A percentile compares a stretch with the other conserved stretches of the same genome.
phyloP scores from a whole-genome alignment of 2,797 vertebrate genomes.

The Malurus splendens region DNA sequence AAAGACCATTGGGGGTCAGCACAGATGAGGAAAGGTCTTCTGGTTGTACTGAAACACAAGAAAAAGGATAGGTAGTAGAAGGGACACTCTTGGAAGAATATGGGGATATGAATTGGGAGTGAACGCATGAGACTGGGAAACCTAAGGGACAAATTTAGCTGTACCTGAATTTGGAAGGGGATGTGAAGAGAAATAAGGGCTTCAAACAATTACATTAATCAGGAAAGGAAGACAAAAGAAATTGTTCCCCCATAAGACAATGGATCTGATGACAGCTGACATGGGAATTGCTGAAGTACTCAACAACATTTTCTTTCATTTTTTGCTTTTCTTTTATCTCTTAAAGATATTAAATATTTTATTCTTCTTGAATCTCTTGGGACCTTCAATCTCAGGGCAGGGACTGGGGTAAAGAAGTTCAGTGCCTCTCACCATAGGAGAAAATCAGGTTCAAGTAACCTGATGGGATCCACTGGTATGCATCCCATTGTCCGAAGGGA shows the following conservation, averaged over 20 bases:
- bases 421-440: not conserved
- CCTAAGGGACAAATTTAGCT: not conserved
- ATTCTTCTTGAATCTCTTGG: not conserved
- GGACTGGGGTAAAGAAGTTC: not conserved
- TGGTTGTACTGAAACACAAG: not conserved
- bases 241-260: not conserved
- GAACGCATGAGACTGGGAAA: not conserved
- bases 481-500: not conserved
- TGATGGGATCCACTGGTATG: not conserved
- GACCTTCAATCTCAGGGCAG: not conserved
- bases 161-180: not conserved
- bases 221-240: not conserved
- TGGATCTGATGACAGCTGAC: not conserved
- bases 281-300: not conserved
- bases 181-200: not conserved
- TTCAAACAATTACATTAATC: not conserved
- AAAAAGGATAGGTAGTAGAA: not conserved
- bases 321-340: not conserved
- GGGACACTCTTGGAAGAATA: not conserved
- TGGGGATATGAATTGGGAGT: accelerated
- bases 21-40: not conserved
- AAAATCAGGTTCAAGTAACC: not conserved
- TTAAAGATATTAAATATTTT: no score
- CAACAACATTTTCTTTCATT: not conserved
- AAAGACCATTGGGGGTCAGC: not conserved